A percentile compares a stretch with the other conserved stretches of the same genome.
Conservation (phyloP, 2,797 vertebrate genomes). For the Tapirus indicus region DNA sequence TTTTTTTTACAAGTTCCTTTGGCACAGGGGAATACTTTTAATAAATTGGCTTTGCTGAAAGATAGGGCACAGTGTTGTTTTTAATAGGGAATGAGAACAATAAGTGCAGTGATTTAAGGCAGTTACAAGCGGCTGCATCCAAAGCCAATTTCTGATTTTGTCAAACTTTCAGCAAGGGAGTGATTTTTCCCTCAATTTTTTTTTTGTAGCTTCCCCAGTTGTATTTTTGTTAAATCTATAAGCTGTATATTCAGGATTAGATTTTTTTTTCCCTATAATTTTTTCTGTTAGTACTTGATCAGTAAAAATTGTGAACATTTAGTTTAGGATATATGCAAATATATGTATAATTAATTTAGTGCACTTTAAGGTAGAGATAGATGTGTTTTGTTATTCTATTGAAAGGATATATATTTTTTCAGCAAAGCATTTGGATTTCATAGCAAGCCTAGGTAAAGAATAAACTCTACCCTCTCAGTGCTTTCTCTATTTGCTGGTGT, state of each 20-base stretch:
- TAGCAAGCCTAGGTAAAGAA: slow-evolving; percentile 23
- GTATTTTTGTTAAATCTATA: slow-evolving; percentile 45
- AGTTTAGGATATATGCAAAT: neutral
- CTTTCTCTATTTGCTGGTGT: neutral
- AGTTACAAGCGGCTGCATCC: slow-evolving; percentile 53
- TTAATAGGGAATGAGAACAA: slow-evolving; percentile 13
- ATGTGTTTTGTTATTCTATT: neutral
- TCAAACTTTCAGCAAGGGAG: slow-evolving; percentile 58
- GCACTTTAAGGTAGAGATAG: neutral
- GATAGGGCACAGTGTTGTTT: neutral
- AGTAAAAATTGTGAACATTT: slow-evolving; percentile 24
- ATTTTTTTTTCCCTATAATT: neutral
- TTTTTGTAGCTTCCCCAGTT: neutral
- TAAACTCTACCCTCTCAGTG: neutral
- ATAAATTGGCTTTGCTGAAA: slow-evolving; percentile 48
- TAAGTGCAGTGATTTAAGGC: slow-evolving; percentile 19
- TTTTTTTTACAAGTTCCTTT: slow-evolving; percentile 52
- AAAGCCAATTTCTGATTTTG: slow-evolving; percentile 64
- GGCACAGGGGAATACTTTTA: slow-evolving; percentile 53
- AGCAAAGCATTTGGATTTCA: neutral
- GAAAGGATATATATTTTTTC: neutral
- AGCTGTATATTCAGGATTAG: neutral
- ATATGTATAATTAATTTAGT: slow-evolving; percentile 28
- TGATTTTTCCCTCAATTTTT: neutral
- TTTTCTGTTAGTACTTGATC: neutral